Evolutionary conservation across 1,140 invertebrate genomes (phyloP), one percentile per base, ranked within the genome.

Genomic region (Sycophaga agraensis): DNA sequence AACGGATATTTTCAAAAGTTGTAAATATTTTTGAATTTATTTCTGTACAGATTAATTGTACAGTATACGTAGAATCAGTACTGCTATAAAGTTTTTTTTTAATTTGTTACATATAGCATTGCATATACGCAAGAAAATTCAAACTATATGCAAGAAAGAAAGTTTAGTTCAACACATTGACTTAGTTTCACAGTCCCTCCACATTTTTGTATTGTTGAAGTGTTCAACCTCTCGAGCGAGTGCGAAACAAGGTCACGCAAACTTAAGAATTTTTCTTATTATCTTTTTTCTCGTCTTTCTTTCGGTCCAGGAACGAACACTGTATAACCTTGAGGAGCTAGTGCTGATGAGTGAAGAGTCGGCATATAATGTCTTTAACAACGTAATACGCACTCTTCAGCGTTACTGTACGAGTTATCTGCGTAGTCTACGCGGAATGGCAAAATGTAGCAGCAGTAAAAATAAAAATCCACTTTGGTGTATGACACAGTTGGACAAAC

Each of bases 401-500:
- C 35, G 43, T 45, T 61, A 75, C 48, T 80, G 76, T 57, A 64
- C 56, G 28, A 62, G 55, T 2, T 81, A 80, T 66, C 64, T 80
- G 61, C 51, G 72, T 31, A 65, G 51, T 39, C 39, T 81, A 53
- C 37, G 22, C 1, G 22, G 9, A 4, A 4, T 35, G 8, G 57
- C 35, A 9, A 4, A 2, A 1, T 14, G 7, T 11, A 26, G 35
- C 12, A 65, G 73, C 34, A 64, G 57, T 2, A 68, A 73, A 59
- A 72, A 70, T 34, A 61, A 73, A 34, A 72, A 72, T 5, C 22
- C 8, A 7, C 4, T 19, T 0, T 72, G 16, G 2, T 48, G 24
- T 12, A 16, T 72, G 5, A 81, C 75, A 2, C 73, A 67, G 62
- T 66, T 80, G 34, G 79, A 81, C 65, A 70, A 66, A 1, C 72